Percentiles rank a stretch among this genome's conserved stretches.
phyloP scores from a whole-genome alignment of 2,888 invertebrate genomes.

The Ichneumoninae sp. region DNA sequence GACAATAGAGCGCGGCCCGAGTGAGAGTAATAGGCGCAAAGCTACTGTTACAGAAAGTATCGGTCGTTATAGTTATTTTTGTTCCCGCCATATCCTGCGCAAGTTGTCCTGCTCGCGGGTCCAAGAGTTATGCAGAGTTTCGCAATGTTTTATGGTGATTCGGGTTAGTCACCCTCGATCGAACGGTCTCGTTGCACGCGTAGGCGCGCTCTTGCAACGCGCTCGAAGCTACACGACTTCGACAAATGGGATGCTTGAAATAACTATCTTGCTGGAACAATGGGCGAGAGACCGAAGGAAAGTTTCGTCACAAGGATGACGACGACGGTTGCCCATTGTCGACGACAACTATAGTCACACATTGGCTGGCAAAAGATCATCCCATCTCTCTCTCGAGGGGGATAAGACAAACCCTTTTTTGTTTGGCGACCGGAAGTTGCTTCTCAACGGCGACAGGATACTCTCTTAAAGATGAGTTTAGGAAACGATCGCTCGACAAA shows the following conservation, averaged over 20 bases:
- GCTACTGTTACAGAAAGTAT: constrained; percentile 41
- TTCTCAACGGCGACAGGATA: constrained; percentile 1
- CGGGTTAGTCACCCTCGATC: constrained; percentile 78
- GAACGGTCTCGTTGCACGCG: constrained; percentile 55
- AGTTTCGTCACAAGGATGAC: constrained; percentile 60
- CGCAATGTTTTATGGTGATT: constrained; percentile 78
- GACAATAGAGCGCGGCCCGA: not conserved
- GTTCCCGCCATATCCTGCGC: not conserved
- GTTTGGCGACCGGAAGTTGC: constrained; percentile 48
- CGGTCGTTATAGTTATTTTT: not conserved
- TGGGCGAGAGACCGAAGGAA: constrained; percentile 57
- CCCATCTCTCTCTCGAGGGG: constrained; percentile 34
- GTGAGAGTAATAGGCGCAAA: constrained; percentile 8
- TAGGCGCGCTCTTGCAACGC: constrained; percentile 53
- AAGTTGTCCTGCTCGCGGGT: not conserved
- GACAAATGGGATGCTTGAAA: constrained; percentile 52
- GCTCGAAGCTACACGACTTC: not conserved
- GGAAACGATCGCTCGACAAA: too few relatives aligned
- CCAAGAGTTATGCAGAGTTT: constrained; percentile 71
- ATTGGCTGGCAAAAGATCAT: constrained; percentile 10
- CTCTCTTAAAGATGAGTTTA: not conserved
- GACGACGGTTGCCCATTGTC: constrained; percentile 49
- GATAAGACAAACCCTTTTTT: constrained; percentile 43
- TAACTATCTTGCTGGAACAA: constrained; percentile 50
- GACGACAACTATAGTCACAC: constrained; percentile 1